Base-by-base conservation (phyloP, 2,797 vertebrate genomes). In the Chaetodon trifasciatus region DNA sequence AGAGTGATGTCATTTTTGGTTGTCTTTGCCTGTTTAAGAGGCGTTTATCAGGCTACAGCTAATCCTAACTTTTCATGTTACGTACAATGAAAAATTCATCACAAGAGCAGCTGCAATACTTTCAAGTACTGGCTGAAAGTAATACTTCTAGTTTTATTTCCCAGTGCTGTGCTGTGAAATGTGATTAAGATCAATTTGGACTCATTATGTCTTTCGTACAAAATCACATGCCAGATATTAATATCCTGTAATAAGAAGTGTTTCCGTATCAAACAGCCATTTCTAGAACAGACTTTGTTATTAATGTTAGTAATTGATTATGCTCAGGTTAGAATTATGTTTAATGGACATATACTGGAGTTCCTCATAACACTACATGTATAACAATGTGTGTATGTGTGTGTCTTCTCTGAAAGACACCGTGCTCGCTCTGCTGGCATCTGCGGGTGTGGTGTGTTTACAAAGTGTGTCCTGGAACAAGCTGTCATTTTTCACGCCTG, bases 381-480 rank as follows among this genome's bases (percentile, higher is more conserved):
- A 37, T 15, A 46, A 42, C 47, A 19, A 46, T 9, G 42, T 44
- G 42, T 44, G 13, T 44, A 44, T 9, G 8, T 44, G 47, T 46
- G 50, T 72, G 61, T 76, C 47, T 28, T 11, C 17, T 15, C 16
- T 39, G 42, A 57, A 64, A 64, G 50, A 70, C 39, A 12, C 52
- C 52, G 73, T 40, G 35, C 40, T 69, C 1, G 17, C 17, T 24
- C 44, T 60, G 55, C 21, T 44, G 63, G 13, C 79, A 70, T 77
- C 63, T 53, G 13, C 72, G 76, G 64, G 78, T 58, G 84, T 84
- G 78, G 55, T 56, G 6, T 80, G 58, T 86, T 89, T 82, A 62
- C 83, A 78, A 35, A 78, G 53, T 39, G 68, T 64, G 76, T 80
- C 15, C 79, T 64, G 66, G 71, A 75, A 81, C 72, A 82, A 47